Evolutionary conservation across 2,113 vertebrate species (phyloP).

Genomic region (Percina caprodes): DNA sequence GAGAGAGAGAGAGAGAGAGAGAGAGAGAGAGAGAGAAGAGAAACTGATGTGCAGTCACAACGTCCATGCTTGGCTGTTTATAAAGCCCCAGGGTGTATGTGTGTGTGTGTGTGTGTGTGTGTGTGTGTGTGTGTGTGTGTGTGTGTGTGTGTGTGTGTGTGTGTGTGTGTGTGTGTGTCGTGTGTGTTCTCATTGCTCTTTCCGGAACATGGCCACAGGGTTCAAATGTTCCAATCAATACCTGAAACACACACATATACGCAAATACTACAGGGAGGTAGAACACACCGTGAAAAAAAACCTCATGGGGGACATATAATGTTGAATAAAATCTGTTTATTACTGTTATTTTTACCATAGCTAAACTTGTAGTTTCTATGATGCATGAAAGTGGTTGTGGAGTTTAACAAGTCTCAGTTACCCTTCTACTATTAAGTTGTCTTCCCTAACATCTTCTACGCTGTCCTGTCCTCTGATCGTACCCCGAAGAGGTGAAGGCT

Average conservation of each 20-base stretch:
- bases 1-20: constrained; percentile 7
- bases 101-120: constrained; percentile 42
- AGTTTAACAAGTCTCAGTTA: too few relatives aligned
- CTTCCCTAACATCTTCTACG: too few relatives aligned
- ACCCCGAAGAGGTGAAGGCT: too few relatives aligned
- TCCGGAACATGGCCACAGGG: constrained; percentile 68
- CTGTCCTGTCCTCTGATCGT: too few relatives aligned
- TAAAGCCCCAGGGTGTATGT: constrained; percentile 60
- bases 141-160: constrained; percentile 59
- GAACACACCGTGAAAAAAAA: neutral
- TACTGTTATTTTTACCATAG: too few relatives aligned
- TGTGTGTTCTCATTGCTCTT: constrained; percentile 60
- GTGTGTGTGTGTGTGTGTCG: too few relatives aligned
- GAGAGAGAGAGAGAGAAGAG: neutral
- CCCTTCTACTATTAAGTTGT: too few relatives aligned
- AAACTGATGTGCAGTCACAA: constrained; percentile 69
- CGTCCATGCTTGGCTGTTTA: constrained; percentile 67
- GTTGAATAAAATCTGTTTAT: too few relatives aligned
- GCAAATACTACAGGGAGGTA: neutral
- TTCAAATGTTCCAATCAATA: constrained; percentile 73
- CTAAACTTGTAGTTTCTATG: too few relatives aligned
- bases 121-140: constrained; percentile 27
- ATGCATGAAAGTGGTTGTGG: too few relatives aligned
- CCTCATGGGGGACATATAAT: too few relatives aligned
- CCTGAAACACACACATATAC: constrained; percentile 20